Percentiles rank a stretch among this genome's conserved stretches.
phyloP scores from a whole-genome alignment of 2,113 vertebrate genomes.

The Lanius ludovicianus region DNA sequence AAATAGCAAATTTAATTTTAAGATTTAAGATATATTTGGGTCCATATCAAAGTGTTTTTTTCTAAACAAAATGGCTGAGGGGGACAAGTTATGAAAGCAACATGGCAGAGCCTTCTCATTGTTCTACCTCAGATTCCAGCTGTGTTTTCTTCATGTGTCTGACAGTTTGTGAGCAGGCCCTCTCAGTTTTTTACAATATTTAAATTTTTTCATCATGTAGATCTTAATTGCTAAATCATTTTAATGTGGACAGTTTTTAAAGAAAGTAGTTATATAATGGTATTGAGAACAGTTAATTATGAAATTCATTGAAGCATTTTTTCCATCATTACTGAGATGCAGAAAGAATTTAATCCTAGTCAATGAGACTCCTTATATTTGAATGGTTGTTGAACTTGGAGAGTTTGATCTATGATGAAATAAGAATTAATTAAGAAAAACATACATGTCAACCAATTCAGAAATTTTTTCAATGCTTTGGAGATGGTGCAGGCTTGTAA shows the following conservation, averaged over 20 bases:
- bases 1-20: not conserved
- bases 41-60: not conserved
- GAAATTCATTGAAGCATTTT: not conserved
- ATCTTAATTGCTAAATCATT: not conserved
- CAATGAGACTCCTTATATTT: not conserved
- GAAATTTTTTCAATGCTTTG: not conserved
- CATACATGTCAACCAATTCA: not conserved
- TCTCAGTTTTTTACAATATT: not conserved
- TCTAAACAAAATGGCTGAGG: not conserved
- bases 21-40: too few species aligned
- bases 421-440: not conserved
- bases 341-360: not conserved
- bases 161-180: not conserved
- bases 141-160: not conserved
- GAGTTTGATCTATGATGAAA: not conserved
- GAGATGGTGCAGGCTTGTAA: not conserved
- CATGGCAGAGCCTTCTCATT: not conserved
- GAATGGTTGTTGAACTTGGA: not conserved
- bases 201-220: rapidly evolving
- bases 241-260: not conserved
- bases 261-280: not conserved
- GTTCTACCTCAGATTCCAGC: not conserved
- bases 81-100: not conserved
- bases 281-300: not conserved
- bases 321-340: not conserved